phyloP scores from a whole-genome alignment of 2,797 vertebrate genomes.

The Eptatretus atami region DNA sequence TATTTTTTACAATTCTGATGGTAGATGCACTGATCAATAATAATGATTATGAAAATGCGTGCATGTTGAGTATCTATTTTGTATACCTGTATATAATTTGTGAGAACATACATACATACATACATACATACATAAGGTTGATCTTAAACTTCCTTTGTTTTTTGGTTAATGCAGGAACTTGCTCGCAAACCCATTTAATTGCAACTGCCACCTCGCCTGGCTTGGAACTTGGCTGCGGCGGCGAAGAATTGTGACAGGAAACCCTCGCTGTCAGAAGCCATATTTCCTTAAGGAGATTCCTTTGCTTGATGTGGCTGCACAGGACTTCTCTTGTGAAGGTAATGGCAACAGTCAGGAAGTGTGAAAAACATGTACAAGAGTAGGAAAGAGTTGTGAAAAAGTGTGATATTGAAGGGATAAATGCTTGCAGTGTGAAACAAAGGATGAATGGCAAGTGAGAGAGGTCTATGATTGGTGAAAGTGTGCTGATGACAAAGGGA shows the following conservation, averaged over 20 bases:
- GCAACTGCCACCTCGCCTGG: slow-evolving; percentile 86
- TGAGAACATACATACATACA: background rate
- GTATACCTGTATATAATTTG: background rate
- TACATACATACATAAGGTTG: too few relatives aligned
- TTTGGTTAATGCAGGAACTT: slow-evolving; percentile 32
- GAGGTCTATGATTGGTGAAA: too few relatives aligned
- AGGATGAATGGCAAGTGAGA: too few relatives aligned
- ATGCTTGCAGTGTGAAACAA: too few relatives aligned
- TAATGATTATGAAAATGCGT: too few relatives aligned
- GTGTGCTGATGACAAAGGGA: too few relatives aligned
- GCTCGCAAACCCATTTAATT: slow-evolving; percentile 84
- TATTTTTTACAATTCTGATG: too few relatives aligned
- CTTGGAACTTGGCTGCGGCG: slow-evolving; percentile 76
- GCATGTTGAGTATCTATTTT: background rate
- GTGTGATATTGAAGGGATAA: too few relatives aligned
- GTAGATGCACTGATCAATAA: too few relatives aligned
- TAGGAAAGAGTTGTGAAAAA: background rate
- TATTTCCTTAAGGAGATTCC: slow-evolving; percentile 95
- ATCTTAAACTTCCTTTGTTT: background rate
- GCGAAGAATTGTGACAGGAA: slow-evolving; percentile 79
- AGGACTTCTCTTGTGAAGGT: slow-evolving; percentile 87
- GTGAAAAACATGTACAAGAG: background rate
- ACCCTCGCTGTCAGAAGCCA: slow-evolving; percentile 79
- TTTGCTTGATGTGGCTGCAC: slow-evolving; percentile 78
- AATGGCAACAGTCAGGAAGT: background rate